Percentiles rank a stretch among this genome's conserved stretches.
These are phyloP conservation scores for Xiphias gladius DNA, from an alignment of 2,113 vertebrate genomes.

Conservation along the genomic window DNA sequence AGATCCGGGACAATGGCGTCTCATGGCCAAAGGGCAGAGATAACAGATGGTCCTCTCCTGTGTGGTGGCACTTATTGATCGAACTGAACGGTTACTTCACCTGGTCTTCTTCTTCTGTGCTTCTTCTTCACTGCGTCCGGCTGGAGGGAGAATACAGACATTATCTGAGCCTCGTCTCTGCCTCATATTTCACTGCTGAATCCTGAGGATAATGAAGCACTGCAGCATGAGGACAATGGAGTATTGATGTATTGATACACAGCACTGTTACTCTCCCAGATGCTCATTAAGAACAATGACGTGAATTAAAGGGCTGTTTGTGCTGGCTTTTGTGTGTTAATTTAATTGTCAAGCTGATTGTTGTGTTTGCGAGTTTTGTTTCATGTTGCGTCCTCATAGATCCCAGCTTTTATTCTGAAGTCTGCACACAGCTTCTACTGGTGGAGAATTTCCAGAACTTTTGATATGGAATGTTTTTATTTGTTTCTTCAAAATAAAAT, in stretches of 20 bases:
- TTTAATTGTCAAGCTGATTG: background rate
- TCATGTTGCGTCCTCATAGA: background rate
- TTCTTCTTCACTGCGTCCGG: background rate
- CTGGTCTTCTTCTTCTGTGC: constrained; percentile 4
- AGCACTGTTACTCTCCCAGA: background rate
- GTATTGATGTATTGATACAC: constrained; percentile 10
- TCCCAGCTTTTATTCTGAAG: background rate
- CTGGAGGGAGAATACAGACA: constrained; percentile 23
- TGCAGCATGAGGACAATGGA: background rate
- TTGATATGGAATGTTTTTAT: background rate
- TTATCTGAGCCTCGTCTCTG: background rate
- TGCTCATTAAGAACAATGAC: background rate
- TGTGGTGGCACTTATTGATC: constrained; percentile 44
- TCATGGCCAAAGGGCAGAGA: background rate
- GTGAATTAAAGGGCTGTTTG: background rate
- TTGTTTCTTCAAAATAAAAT: constrained; percentile 1
- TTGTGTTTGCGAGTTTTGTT: background rate
- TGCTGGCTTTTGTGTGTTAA: background rate
- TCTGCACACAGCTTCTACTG: too few relatives aligned
- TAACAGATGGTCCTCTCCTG: constrained; percentile 20
- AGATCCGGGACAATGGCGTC: constrained; percentile 8
- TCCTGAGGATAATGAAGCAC: background rate
- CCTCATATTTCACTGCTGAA: constrained; percentile 29
- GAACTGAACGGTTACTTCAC: background rate
- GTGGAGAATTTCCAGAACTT: too few relatives aligned